Percentiles rank a stretch among this genome's conserved stretches.
These are phyloP conservation scores for Stenodera caucasica DNA, from an alignment of 2,888 invertebrate species.

Conservation along the genomic window DNA sequence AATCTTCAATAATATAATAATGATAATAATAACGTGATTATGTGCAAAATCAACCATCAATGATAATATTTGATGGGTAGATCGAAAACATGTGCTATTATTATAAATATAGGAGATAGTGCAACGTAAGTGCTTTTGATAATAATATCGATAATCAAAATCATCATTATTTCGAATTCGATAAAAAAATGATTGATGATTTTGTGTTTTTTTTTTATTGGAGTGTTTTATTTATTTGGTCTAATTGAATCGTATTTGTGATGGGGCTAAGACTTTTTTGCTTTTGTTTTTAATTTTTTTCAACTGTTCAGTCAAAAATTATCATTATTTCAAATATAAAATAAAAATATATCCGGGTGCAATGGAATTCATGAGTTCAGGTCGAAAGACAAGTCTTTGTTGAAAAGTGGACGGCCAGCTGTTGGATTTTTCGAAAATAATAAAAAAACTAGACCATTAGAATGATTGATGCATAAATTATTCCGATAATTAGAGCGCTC, in stretches of 20 bases:
- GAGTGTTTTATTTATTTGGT: background rate
- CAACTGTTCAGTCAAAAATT: background rate
- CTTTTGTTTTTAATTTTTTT: no score
- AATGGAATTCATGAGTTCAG: background rate
- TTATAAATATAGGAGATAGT: constrained; percentile 7
- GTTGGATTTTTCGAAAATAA: background rate
- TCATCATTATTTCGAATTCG: background rate
- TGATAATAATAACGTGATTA: constrained; percentile 13
- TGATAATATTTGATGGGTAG: constrained; percentile 10
- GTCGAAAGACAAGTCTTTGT: background rate
- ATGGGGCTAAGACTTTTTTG: no score
- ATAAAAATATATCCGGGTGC: background rate
- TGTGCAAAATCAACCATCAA: constrained; percentile 23
- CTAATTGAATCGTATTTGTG: background rate
- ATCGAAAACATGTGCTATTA: constrained; percentile 1
- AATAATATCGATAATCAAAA: background rate
- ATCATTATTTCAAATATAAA: background rate
- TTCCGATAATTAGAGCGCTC: background rate
- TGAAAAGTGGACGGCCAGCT: background rate
- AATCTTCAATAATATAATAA: background rate
- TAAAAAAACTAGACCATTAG: background rate
- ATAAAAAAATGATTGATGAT: background rate
- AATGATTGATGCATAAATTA: background rate
- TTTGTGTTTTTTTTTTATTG: background rate
- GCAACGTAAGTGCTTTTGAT: background rate